Evolutionary conservation across 2,888 invertebrate genomes (phyloP).

Genomic region (Apodemia zela): DNA sequence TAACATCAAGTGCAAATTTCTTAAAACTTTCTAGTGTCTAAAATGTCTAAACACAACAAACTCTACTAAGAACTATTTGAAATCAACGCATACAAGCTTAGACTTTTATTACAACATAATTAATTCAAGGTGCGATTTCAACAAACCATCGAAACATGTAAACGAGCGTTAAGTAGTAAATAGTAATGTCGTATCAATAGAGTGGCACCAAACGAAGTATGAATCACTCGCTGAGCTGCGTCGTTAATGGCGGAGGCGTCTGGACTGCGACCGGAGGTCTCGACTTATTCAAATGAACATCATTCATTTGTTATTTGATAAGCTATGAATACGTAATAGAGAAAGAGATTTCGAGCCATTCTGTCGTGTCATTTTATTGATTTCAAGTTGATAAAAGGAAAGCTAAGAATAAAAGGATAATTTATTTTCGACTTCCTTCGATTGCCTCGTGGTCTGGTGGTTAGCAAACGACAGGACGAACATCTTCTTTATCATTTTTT

Average conservation of each 20-base stretch:
- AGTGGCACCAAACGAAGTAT: slow-evolving; percentile 40
- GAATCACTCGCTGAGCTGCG: slow-evolving; percentile 43
- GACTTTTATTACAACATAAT: background rate
- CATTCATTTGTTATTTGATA: slow-evolving; percentile 31
- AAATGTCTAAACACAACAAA: too few relatives aligned
- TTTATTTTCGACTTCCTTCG: background rate
- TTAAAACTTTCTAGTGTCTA: too few relatives aligned
- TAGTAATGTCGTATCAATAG: slow-evolving; percentile 31
- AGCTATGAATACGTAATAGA: slow-evolving; percentile 17
- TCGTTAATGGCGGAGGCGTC: slow-evolving; percentile 37
- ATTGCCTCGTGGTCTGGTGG: background rate
- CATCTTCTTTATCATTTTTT: too few relatives aligned
- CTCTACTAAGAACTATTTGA: background rate
- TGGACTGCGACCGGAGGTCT: slow-evolving; percentile 36
- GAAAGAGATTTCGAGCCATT: background rate
- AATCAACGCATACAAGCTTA: background rate
- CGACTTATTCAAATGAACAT: slow-evolving; percentile 32
- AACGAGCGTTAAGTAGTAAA: slow-evolving; percentile 4
- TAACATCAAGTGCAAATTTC: too few relatives aligned
- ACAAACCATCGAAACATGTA: slow-evolving; percentile 10
- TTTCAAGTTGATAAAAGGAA: background rate
- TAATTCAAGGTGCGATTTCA: slow-evolving; percentile 12
- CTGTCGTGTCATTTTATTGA: background rate
- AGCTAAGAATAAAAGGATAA: background rate
- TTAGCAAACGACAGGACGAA: too few relatives aligned